Percentiles rank a stretch among this genome's conserved stretches.
Evolutionary conservation across 2,113 vertebrate species (phyloP).

Genomic region (Girardinichthys multiradiatus): DNA sequence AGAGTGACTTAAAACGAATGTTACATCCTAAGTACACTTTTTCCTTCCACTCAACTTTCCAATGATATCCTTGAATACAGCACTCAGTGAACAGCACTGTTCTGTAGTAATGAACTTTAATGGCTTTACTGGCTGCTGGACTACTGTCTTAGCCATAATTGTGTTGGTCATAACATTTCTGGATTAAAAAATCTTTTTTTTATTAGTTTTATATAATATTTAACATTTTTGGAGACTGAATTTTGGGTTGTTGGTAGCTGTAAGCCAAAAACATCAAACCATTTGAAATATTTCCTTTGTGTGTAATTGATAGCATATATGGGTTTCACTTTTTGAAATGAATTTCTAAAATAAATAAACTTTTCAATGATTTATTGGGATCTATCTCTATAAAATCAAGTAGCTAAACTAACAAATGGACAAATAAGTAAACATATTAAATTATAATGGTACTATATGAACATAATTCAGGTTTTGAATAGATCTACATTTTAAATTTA

Average conservation of each 20-base stretch:
- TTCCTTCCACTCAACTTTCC: background rate
- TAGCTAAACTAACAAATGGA: background rate
- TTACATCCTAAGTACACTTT: background rate
- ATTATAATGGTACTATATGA: background rate
- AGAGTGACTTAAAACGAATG: too few relatives aligned
- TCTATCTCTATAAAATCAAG: background rate
- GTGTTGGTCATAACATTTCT: too few relatives aligned
- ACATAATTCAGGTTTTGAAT: background rate
- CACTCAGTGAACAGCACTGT: background rate
- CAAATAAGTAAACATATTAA: background rate
- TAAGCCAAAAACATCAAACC: too few relatives aligned
- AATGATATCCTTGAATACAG: background rate
- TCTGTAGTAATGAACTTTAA: too few relatives aligned
- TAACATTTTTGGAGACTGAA: background rate
- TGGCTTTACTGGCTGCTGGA: too few relatives aligned
- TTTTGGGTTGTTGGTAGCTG: too few relatives aligned
- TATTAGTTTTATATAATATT: background rate
- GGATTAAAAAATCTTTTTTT: background rate
- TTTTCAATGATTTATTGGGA: background rate
- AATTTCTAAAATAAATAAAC: background rate
- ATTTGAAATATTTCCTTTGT: background rate
- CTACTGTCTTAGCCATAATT: too few relatives aligned
- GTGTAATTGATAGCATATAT: background rate
- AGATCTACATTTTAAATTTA: background rate
- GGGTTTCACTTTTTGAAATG: background rate